Evolutionary conservation across 1,140 invertebrate species (phyloP).

Genomic region (Phenacoccus solenopsis): DNA sequence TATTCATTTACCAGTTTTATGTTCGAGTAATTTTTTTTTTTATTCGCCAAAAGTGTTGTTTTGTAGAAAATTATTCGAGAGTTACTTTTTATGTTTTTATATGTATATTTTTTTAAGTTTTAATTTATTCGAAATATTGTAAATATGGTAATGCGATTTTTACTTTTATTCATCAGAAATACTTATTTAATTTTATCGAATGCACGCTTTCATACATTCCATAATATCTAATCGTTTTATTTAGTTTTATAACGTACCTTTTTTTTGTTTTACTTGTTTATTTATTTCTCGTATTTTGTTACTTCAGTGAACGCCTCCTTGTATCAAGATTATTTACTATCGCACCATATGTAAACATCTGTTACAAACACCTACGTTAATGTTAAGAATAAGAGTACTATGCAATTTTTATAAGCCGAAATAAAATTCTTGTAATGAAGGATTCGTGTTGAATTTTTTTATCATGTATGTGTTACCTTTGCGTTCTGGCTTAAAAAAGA

Average conservation of each 20-base stretch:
- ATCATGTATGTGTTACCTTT: background rate
- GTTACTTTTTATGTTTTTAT: background rate
- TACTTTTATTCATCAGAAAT: background rate
- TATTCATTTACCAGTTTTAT: background rate
- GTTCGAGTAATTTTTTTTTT: background rate
- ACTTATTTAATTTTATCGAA: constrained; percentile 10
- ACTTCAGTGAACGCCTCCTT: background rate
- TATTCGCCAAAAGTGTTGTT: background rate
- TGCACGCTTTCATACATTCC: constrained; percentile 13
- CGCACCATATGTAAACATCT: constrained; percentile 1
- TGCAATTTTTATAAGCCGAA: background rate
- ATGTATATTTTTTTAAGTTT: constrained; percentile 13
- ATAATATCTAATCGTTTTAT: background rate
- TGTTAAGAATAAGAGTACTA: background rate
- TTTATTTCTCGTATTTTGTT: background rate
- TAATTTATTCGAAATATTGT: constrained; percentile 8
- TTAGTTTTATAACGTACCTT: constrained; percentile 5
- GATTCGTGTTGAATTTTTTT: background rate
- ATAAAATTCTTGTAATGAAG: background rate
- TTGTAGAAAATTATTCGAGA: constrained; percentile 2
- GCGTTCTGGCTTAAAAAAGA: too few species aligned
- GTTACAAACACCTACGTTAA: background rate
- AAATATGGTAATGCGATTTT: constrained; percentile 7
- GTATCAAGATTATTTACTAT: background rate
- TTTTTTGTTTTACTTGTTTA: background rate